A percentile compares a stretch with the other conserved stretches of the same genome.
These are phyloP conservation scores for Miopithecus talapoin DNA, from an alignment of 2,797 vertebrate genomes.

Conservation along the genomic window DNA sequence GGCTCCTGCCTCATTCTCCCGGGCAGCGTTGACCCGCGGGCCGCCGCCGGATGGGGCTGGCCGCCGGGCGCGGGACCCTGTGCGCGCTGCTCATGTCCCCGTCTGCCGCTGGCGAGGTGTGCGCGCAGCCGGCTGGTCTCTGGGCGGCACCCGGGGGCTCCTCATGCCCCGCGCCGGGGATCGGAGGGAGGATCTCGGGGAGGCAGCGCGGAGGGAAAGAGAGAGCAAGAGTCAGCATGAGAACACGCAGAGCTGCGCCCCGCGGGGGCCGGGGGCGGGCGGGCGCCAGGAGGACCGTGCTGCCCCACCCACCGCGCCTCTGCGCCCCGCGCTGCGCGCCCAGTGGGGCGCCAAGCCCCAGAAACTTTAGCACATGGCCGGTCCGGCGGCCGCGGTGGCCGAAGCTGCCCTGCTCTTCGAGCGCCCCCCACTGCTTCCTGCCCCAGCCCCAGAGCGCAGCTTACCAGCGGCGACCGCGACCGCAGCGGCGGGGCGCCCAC, in stretches of 20 bases:
- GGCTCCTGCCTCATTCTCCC: constrained; percentile 85
- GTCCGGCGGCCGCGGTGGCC: neutral
- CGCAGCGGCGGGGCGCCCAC: constrained; percentile 10
- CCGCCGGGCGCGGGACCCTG: constrained; percentile 80
- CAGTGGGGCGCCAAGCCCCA: constrained; percentile 45
- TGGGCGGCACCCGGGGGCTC: constrained; percentile 81
- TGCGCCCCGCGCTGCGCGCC: constrained; percentile 44
- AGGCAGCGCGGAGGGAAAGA: constrained; percentile 57
- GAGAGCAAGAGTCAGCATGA: constrained; percentile 45
- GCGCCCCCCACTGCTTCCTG: neutral
- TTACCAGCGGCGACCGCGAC: constrained; percentile 49
- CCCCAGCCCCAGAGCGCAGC: neutral
- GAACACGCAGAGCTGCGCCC: constrained; percentile 24
- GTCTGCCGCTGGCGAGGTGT: constrained; percentile 82
- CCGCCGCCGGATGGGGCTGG: constrained; percentile 82
- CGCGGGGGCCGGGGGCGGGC: neutral
- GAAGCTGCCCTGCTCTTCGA: neutral
- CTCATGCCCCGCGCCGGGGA: constrained; percentile 80
- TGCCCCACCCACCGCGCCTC: constrained; percentile 77
- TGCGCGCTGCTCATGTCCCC: constrained; percentile 82
- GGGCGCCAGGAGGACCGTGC: constrained; percentile 47
- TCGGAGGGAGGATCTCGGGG: constrained; percentile 79
- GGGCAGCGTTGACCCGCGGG: constrained; percentile 80
- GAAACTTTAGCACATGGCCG: constrained; percentile 77
- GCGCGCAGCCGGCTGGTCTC: constrained; percentile 80